Conservation (phyloP, 2,888 invertebrate genomes). For the Zaprionus lineosus region DNA sequence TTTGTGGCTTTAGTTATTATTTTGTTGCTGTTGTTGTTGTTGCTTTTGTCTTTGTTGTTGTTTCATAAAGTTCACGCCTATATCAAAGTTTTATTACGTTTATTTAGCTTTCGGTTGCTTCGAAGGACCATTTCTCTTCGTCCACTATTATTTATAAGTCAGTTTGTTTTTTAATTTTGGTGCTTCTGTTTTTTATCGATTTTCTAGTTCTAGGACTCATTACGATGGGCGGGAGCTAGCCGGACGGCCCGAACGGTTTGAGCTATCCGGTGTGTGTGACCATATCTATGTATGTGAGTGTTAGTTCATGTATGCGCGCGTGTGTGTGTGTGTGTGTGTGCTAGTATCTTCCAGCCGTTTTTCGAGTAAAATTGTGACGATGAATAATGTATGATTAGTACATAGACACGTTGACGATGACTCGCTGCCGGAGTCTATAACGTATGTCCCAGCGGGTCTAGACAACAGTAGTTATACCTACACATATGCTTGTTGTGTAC, state of each 20-base stretch:
- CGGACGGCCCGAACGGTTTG: too few species aligned
- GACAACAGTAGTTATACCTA: conserved; percentile 1
- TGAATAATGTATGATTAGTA: conserved; percentile 78
- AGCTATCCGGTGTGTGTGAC: neutral
- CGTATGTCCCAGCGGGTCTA: conserved; percentile 27
- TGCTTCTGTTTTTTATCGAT: conserved; percentile 72
- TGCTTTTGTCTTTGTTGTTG: conserved; percentile 22
- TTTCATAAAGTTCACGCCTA: conserved; percentile 75
- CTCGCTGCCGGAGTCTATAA: conserved; percentile 48
- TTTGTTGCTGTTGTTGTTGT: conserved; percentile 9
- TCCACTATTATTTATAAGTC: conserved; percentile 68
- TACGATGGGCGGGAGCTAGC: conserved; percentile 17
- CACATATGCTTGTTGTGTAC: neutral
- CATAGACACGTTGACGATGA: conserved; percentile 76
- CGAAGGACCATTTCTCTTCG: conserved; percentile 17
- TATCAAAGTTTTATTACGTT: conserved; percentile 69
- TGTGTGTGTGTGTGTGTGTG: neutral
- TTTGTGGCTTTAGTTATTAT: too few species aligned
- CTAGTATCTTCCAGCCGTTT: conserved; percentile 64
- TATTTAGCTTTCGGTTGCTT: conserved; percentile 14
- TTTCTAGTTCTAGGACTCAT: conserved; percentile 52
- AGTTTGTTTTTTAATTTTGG: conserved; percentile 53
- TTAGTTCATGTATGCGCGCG: neutral
- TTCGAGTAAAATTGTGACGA: conserved; percentile 74
- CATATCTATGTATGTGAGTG: neutral